Conservation (phyloP, 1,140 invertebrate genomes). For the Thaumetopoea pityocampa region DNA sequence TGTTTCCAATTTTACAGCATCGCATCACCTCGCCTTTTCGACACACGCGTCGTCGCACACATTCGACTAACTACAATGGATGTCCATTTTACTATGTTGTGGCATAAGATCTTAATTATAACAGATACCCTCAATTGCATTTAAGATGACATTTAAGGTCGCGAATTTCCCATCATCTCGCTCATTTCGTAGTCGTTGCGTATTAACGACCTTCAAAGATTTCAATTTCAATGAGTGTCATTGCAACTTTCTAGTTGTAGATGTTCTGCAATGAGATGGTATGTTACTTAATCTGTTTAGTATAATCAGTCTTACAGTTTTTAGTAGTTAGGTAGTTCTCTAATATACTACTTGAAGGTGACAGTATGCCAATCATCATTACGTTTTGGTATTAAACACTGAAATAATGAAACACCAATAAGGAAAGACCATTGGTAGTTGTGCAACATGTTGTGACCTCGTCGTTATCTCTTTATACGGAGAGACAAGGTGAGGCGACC, state of each 20-base stretch:
- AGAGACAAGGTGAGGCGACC: constrained; percentile 51
- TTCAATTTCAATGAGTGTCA: constrained; percentile 13
- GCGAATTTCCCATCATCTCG: constrained; percentile 9
- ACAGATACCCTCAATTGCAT: background rate
- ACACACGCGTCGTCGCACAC: background rate
- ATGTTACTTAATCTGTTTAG: background rate
- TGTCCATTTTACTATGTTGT: background rate
- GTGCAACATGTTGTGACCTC: constrained; percentile 52
- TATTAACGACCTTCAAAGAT: constrained; percentile 17
- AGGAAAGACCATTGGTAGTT: constrained; percentile 40
- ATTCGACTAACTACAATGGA: constrained; percentile 1
- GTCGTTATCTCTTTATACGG: constrained; percentile 61
- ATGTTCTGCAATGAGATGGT: constrained; percentile 8
- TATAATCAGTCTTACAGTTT: background rate
- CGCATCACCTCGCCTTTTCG: constrained; percentile 24
- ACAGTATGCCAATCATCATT: background rate
- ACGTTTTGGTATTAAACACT: constrained; percentile 10
- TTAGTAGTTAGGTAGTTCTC: background rate
- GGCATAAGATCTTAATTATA: background rate
- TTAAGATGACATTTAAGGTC: constrained; percentile 2
- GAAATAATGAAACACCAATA: constrained; percentile 27
- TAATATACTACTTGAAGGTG: background rate
- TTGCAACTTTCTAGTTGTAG: constrained; percentile 7
- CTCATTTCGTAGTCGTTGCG: constrained; percentile 14
- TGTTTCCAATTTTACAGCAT: constrained; percentile 31